Evolutionary conservation across 2,888 invertebrate species (phyloP).

Genomic region (Megamerina dolium): DNA sequence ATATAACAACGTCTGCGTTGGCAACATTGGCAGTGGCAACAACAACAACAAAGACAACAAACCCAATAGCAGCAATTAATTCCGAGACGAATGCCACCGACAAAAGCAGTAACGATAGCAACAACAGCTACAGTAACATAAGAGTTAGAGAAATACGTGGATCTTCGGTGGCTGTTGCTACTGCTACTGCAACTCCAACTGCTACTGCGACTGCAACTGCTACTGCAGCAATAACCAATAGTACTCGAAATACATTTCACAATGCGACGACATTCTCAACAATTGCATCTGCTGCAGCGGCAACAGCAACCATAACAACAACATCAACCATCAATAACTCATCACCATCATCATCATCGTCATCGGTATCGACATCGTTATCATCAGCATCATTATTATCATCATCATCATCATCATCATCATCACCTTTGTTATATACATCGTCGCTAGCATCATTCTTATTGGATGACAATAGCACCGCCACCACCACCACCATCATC

Average conservation of each 20-base stretch:
- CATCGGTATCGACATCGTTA: conserved; percentile 23
- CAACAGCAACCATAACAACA: conserved; percentile 5
- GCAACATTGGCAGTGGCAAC: neutral
- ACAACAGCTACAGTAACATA: neutral
- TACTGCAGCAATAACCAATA: neutral
- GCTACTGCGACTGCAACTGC: conserved; percentile 3
- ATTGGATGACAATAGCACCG: conserved; percentile 18
- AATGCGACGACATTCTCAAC: conserved; percentile 12
- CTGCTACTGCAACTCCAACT: conserved; percentile 7
- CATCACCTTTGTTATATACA: conserved; percentile 1
- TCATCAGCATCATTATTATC: conserved; percentile 20
- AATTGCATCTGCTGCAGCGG: conserved; percentile 7
- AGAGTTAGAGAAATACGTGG: no score
- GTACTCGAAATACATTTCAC: neutral
- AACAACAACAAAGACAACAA: neutral
- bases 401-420: neutral
- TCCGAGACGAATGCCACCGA: no score
- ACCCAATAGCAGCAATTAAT: conserved; percentile 3
- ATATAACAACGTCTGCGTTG: neutral
- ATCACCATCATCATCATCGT: conserved; percentile 7
- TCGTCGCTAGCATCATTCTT: conserved; percentile 6
- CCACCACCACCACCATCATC: conserved; percentile 16
- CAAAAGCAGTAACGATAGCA: no score
- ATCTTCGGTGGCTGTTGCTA: no score
- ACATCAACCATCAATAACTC: conserved; percentile 13